Percentiles rank a stretch among this genome's conserved stretches.
phyloP scores from a whole-genome alignment of 2,888 invertebrate species.

The Oegoconia quadripuncta region DNA sequence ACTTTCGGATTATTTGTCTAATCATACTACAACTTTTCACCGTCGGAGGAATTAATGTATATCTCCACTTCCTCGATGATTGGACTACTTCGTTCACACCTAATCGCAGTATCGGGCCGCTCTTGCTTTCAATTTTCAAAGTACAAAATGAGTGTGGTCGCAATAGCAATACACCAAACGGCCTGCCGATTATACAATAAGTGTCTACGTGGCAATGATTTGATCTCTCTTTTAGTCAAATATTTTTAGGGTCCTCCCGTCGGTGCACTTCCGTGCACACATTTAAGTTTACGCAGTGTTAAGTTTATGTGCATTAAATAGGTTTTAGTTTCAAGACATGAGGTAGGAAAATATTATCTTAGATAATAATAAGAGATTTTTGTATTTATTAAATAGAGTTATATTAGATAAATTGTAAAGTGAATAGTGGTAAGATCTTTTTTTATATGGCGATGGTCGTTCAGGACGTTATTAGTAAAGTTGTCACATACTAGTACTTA shows the following conservation, averaged over 20 bases:
- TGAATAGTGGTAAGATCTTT: conserved; percentile 66
- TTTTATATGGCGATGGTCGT: conserved; percentile 76
- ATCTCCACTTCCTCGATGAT: too few species aligned
- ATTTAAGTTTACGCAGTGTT: conserved; percentile 14
- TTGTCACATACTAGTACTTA: conserved; percentile 67
- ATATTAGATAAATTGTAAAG: conserved; percentile 79
- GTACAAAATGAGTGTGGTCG: conserved; percentile 61
- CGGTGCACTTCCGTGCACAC: conserved; percentile 8
- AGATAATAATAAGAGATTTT: conserved; percentile 75
- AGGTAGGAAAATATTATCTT: conserved; percentile 75
- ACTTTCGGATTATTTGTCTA: too few species aligned
- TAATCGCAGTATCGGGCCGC: conserved; percentile 22
- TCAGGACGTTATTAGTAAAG: conserved; percentile 50
- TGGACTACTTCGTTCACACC: conserved; percentile 16
- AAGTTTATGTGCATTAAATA: conserved; percentile 71
- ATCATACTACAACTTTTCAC: too few species aligned
- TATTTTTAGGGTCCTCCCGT: conserved; percentile 76
- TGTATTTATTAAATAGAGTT: conserved; percentile 79
- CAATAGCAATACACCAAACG: conserved; percentile 40
- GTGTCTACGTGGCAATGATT: conserved; percentile 82
- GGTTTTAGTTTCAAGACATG: conserved; percentile 74
- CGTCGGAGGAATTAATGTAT: too few species aligned
- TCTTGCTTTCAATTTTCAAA: conserved; percentile 54
- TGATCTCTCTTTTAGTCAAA: conserved; percentile 87
- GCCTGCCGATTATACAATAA: conserved; percentile 54